Conservation (phyloP, 2,888 invertebrate genomes). For the Cephus pygmeus region DNA sequence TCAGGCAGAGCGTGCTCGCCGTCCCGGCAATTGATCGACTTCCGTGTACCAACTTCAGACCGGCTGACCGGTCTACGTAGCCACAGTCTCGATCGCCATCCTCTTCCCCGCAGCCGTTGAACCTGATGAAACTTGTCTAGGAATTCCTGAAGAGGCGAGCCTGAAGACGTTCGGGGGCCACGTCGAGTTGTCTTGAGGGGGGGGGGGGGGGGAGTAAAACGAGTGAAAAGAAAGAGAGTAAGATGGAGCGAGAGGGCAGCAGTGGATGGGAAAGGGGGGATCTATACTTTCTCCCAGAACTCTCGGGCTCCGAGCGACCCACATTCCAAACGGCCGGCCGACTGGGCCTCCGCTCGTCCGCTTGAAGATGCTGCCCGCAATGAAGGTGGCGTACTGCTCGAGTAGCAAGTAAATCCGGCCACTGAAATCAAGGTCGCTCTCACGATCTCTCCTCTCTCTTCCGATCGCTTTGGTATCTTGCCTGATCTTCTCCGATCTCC, state of each 20-base stretch:
- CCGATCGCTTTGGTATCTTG: not conserved
- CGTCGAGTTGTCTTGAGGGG: not conserved
- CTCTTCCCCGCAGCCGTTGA: not conserved
- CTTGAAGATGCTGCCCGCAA: constrained; percentile 48
- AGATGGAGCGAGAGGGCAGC: not conserved
- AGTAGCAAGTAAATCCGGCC: constrained; percentile 14
- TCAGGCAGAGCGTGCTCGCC: not conserved
- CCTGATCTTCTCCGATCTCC: too few species aligned
- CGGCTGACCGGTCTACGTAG: not conserved
- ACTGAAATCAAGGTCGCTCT: constrained; percentile 60
- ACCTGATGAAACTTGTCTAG: not conserved
- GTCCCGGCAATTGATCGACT: not conserved
- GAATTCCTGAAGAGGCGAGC: not conserved
- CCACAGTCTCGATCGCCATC: not conserved
- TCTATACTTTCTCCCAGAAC: constrained; percentile 58
- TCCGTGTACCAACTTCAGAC: not conserved
- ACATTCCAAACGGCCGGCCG: constrained; percentile 55
- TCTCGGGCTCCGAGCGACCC: constrained; percentile 50
- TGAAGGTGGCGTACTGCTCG: constrained; percentile 4
- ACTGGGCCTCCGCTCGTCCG: constrained; percentile 30
- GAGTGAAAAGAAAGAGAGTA: constrained; percentile 47
- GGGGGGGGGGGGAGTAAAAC: constrained; percentile 34
- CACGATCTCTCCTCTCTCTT: constrained; percentile 44
- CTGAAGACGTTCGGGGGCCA: not conserved
- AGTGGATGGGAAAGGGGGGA: constrained; percentile 1